Conservation (phyloP, 2,797 vertebrate genomes). For the Hippoglossus hippoglossus region DNA sequence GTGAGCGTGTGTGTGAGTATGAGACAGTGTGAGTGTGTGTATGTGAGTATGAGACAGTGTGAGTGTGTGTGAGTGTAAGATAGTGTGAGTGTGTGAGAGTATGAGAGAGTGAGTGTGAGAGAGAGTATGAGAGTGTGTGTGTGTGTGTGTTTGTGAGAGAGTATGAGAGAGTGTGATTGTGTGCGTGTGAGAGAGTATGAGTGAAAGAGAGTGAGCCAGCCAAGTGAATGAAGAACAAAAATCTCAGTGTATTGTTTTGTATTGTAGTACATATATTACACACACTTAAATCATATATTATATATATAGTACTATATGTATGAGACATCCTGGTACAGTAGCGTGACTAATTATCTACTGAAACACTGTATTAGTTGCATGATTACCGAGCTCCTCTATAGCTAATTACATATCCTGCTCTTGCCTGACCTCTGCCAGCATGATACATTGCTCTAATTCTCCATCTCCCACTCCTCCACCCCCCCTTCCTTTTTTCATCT, state of each 20-base stretch:
- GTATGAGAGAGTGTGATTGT: too few relatives aligned
- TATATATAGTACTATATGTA: background rate
- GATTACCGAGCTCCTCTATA: constrained; percentile 81
- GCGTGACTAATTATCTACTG: constrained; percentile 82
- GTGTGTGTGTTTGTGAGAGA: too few relatives aligned
- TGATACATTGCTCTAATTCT: constrained; percentile 76
- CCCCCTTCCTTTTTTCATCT: constrained; percentile 29
- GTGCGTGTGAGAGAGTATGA: too few relatives aligned
- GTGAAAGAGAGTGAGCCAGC: too few relatives aligned
- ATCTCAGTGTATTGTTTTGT: background rate
- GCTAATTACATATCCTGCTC: constrained; percentile 83
- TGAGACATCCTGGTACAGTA: constrained; percentile 59
- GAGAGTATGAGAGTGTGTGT: too few relatives aligned
- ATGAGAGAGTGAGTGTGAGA: background rate
- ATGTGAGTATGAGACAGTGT: too few relatives aligned
- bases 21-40: background rate
- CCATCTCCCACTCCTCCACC: constrained; percentile 50
- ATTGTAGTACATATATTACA: background rate
- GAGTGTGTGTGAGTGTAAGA: too few relatives aligned
- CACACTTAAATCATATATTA: background rate
- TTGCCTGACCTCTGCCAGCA: constrained; percentile 79
- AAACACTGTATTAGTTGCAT: constrained; percentile 83
- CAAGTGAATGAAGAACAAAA: background rate
- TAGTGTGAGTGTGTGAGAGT: too few relatives aligned
- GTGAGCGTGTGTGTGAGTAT: background rate